Evolutionary conservation across 2,888 invertebrate genomes (phyloP).

Genomic region (Lobophora halterata): DNA sequence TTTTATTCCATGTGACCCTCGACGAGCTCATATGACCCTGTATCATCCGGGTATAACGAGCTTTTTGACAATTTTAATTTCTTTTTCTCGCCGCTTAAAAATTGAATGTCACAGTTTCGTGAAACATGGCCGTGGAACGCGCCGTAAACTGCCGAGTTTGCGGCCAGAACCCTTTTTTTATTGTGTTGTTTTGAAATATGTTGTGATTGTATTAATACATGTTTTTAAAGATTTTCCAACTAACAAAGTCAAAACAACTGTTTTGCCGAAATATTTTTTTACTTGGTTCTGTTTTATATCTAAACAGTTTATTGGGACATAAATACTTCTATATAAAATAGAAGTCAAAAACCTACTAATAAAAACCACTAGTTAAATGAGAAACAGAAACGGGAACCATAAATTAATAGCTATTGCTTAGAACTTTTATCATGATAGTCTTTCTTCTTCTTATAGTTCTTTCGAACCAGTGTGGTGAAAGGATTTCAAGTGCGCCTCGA

Average conservation of each 20-base stretch:
- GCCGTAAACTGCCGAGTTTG: constrained; percentile 25
- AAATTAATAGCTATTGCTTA: no score
- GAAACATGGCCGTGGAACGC: constrained; percentile 37
- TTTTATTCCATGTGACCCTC: constrained; percentile 4
- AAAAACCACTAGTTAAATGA: no score
- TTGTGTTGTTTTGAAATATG: constrained; percentile 16
- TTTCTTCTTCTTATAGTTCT: no score
- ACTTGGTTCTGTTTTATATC: constrained; percentile 8
- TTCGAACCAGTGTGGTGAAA: no score
- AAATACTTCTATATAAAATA: no score
- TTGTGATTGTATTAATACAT: constrained; percentile 9
- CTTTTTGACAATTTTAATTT: constrained; percentile 46
- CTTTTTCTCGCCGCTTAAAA: constrained; percentile 36
- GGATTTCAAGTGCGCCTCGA: no score
- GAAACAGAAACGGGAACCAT: no score
- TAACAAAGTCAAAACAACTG: no score
- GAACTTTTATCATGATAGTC: no score
- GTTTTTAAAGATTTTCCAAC: constrained; percentile 2
- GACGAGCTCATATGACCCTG: constrained; percentile 14
- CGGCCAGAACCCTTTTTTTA: constrained; percentile 17
- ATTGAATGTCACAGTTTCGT: constrained; percentile 46
- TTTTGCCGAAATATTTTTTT: neutral
- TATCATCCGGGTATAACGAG: constrained; percentile 27
- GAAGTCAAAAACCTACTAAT: no score
- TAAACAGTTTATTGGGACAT: no score